Base-by-base conservation (phyloP, 1,140 invertebrate genomes). In the Pseudobourletiella spinata region DNA sequence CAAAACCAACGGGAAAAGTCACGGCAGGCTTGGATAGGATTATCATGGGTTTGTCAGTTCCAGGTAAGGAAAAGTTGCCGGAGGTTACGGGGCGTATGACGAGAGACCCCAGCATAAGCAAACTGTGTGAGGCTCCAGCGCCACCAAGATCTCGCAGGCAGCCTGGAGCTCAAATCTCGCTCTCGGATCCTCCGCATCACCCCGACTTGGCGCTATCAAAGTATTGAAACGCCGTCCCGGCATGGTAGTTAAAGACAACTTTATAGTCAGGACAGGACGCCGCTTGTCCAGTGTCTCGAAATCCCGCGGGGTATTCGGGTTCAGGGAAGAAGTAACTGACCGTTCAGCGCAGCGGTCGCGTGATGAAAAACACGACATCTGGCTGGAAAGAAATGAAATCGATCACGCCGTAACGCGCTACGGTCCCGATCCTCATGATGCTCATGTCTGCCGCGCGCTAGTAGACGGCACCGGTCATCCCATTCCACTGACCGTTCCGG, bases 391-490 rank as follows among this genome's bases (percentile, higher is more conserved):
- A 50, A 2, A 58, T 63, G 4, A 66, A 29, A 25, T 66, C 65
- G 50, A 66, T 62, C n/a, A 66, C 61, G 8, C 51, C 57, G 15
- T 54, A 11, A 46, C 61, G 60, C 6, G 50, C 65, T 24, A 52
- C n/a, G 2, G 58, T 51, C 11, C 58, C 26, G 4, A 60, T 16
- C 8, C 55, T 29, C 30, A 63, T 56, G 18, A 66, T 57, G 14
- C 51, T 56, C 18, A 66, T 52, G 30, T 66, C 65, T 15, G 35
- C 55, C 18, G 43, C 43, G 20, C 57, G n/a, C 15, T 57, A n/a
- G 11, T 63, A 44, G 4, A 66, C 57, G 51, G 62, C 65, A 14
- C 61, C 61, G 3, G 61, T 39, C 57, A 66, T 60, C 28, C 65
- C 65, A 32, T 18, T 57, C 16, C 48, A 28, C 2, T 35, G 25